These are phyloP conservation scores for Oreochromis spilurus DNA, from an alignment of 2,113 vertebrate genomes.

Conservation along the genomic window DNA sequence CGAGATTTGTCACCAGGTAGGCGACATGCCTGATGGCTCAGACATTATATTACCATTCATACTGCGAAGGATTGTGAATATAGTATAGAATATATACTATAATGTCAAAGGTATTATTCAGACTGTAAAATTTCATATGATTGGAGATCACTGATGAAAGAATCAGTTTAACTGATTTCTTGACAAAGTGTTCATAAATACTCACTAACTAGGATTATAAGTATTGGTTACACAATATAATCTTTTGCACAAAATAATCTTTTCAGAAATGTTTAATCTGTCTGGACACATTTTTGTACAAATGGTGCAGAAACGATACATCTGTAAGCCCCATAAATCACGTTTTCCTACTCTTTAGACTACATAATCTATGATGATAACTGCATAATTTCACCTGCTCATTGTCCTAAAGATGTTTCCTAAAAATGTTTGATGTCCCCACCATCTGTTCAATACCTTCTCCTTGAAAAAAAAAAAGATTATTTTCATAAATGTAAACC, in stretches of 20 bases:
- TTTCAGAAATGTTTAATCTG: not conserved
- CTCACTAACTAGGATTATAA: not conserved
- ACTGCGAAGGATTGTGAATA: not conserved
- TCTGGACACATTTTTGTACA: not conserved
- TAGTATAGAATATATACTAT: not conserved
- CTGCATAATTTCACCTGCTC: not conserved
- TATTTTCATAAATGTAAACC: not conserved
- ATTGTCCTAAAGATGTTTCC: not conserved
- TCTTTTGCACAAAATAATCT: not conserved
- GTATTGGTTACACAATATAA: not conserved
- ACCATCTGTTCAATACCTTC: not conserved
- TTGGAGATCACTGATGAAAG: not conserved
- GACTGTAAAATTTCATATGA: not conserved
- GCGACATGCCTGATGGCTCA: not conserved
- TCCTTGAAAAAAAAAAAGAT: not conserved
- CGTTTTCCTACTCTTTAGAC: not conserved
- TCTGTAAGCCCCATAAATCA: not conserved
- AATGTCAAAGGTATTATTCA: not conserved
- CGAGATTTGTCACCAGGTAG: slow-evolving; percentile 71
- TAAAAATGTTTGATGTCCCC: not conserved
- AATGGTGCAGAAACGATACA: not conserved
- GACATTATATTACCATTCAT: not conserved
- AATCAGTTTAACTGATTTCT: not conserved
- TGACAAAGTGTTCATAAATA: not conserved
- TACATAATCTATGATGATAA: not conserved